Percentiles rank a stretch among this genome's conserved stretches.
These are phyloP conservation scores for Aradus depressus DNA, from an alignment of 2,888 invertebrate genomes.

Conservation along the genomic window DNA sequence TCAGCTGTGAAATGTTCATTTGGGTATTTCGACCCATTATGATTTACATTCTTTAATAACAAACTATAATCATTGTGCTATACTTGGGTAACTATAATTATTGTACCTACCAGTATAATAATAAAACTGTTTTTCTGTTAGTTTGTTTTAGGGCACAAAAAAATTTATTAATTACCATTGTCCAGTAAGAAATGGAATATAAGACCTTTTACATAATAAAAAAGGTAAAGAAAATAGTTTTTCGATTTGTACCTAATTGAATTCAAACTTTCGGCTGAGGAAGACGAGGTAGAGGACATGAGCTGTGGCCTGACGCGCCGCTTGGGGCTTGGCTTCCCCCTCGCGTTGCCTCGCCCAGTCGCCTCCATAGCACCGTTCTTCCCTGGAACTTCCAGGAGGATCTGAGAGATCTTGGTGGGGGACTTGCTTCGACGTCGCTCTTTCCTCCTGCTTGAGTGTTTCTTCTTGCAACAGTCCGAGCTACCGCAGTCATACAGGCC, in stretches of 20 bases:
- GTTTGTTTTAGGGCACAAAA: not conserved
- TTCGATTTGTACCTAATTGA: conserved; percentile 44
- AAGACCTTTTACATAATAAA: not conserved
- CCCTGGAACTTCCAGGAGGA: conserved; percentile 50
- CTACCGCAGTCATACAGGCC: conserved; percentile 69
- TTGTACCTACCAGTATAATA: too few relatives aligned
- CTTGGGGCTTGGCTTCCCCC: conserved; percentile 47
- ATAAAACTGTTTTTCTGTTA: too few relatives aligned
- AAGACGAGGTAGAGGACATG: conserved; percentile 42
- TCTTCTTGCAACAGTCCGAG: conserved; percentile 51
- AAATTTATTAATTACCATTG: not conserved
- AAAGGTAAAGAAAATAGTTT: too few relatives aligned
- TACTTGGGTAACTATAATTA: too few relatives aligned
- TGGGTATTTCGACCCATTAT: too few relatives aligned
- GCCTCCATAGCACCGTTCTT: conserved; percentile 32
- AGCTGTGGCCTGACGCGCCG: conserved; percentile 44
- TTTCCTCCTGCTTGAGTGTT: conserved; percentile 45
- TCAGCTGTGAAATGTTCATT: too few relatives aligned
- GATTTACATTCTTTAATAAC: too few relatives aligned
- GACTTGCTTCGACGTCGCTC: conserved; percentile 45
- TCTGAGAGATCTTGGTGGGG: conserved; percentile 38
- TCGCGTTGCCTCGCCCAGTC: conserved; percentile 24
- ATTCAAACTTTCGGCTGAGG: conserved; percentile 48
- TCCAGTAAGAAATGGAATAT: not conserved
- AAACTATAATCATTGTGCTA: too few relatives aligned